phyloP scores from a whole-genome alignment of 2,113 vertebrate species.

The Mesocricetus auratus region DNA sequence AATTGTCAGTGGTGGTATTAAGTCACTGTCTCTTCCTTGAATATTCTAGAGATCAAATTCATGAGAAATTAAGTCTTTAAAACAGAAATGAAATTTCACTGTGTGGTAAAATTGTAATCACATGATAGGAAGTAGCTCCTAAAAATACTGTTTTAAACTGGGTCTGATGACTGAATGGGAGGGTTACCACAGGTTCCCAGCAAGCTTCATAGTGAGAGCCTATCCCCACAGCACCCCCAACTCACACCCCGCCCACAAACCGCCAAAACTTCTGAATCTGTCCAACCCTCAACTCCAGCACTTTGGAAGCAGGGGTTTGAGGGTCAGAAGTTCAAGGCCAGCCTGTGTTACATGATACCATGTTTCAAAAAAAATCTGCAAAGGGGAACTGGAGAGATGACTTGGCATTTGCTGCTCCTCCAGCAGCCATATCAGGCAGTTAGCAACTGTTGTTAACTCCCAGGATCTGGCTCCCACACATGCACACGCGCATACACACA shows the following conservation, averaged over 20 bases:
- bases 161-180: neutral
- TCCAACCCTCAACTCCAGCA: neutral
- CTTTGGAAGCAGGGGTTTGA: neutral
- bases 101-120: slow-evolving; percentile 52
- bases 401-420: too few relatives aligned
- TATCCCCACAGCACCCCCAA: neutral
- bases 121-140: slow-evolving; percentile 67
- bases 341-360: neutral
- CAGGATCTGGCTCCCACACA: neutral
- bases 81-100: slow-evolving; percentile 49
- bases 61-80: slow-evolving; percentile 45
- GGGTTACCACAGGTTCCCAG: neutral
- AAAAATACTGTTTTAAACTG: slow-evolving; percentile 60
- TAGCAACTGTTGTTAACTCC: neutral
- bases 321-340: neutral
- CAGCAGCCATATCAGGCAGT: neutral
- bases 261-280: neutral
- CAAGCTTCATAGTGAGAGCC: neutral
- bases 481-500: neutral
- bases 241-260: fast-evolving
- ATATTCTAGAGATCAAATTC: slow-evolving; percentile 28
- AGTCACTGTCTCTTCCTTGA: neutral
- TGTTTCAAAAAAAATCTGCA: neutral
- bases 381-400: neutral
- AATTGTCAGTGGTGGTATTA: neutral